Conservation (phyloP, 2,113 vertebrate genomes). For the Salvator merianae region DNA sequence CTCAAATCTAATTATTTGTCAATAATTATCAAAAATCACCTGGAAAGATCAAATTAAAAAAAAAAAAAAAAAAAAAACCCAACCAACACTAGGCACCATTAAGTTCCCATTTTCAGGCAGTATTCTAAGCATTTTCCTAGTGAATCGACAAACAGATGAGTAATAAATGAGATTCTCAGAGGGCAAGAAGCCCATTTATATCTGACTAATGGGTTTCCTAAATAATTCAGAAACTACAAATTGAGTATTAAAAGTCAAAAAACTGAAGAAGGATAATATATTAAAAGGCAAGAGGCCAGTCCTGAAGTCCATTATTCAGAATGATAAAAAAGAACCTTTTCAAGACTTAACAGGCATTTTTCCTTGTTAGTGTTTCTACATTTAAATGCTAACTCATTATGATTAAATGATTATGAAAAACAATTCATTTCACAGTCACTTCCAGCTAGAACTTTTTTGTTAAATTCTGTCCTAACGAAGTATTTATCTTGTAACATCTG, state of each 20-base stretch:
- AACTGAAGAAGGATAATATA: slow-evolving; percentile 33
- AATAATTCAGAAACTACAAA: slow-evolving; percentile 34
- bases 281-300: slow-evolving; percentile 24
- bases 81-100: background rate
- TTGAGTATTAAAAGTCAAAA: slow-evolving; percentile 20
- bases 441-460: slow-evolving; percentile 29
- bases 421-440: slow-evolving; percentile 27
- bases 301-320: slow-evolving; percentile 40
- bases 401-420: slow-evolving; percentile 43
- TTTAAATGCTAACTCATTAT: slow-evolving; percentile 25
- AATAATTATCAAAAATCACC: background rate
- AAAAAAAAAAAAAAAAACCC: too few species aligned
- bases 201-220: slow-evolving; percentile 24
- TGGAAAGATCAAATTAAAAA: background rate
- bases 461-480: slow-evolving; percentile 17
- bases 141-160: slow-evolving; percentile 27
- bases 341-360: background rate
- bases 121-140: slow-evolving; percentile 29
- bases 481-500: slow-evolving; percentile 21
- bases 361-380: slow-evolving; percentile 36
- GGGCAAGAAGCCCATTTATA: slow-evolving; percentile 37
- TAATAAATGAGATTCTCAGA: slow-evolving; percentile 33
- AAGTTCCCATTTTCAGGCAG: background rate
- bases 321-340: slow-evolving; percentile 18
- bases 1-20: background rate